Conservation (phyloP, 1,140 invertebrate species). For the Sycophila sp. region DNA sequence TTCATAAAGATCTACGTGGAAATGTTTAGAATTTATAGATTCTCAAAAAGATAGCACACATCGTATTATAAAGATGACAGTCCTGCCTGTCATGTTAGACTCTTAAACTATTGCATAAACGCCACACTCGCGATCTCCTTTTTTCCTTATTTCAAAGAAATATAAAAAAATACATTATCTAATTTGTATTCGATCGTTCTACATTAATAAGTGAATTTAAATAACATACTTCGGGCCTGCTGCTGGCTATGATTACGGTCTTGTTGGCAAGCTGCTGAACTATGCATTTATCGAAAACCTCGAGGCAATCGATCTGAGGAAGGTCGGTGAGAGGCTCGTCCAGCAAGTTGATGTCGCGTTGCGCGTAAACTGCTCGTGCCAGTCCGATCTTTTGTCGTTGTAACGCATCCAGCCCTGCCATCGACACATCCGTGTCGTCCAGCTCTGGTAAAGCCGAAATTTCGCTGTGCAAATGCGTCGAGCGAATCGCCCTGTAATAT, state of each 20-base stretch:
- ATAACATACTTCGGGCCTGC: not conserved
- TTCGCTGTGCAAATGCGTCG: not conserved
- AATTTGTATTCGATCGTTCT: no score
- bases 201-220: no score
- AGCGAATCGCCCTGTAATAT: not conserved
- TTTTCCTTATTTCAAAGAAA: no score
- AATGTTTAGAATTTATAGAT: no score
- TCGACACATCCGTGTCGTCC: slow-evolving; percentile 9
- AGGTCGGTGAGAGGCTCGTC: slow-evolving; percentile 67
- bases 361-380: slow-evolving; percentile 70
- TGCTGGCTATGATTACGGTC: slow-evolving; percentile 14
- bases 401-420: slow-evolving; percentile 46
- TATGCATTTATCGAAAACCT: not conserved
- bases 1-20: no score
- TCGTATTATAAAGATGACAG: no score
- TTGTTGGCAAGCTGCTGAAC: not conserved
- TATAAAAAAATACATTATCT: no score
- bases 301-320: not conserved
- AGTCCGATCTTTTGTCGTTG: slow-evolving; percentile 73
- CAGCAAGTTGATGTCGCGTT: slow-evolving; percentile 68
- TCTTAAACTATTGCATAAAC: no score
- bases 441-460: slow-evolving; percentile 1
- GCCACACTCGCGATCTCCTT: no score
- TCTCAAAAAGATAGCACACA: no score
- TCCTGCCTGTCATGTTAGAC: no score